A percentile compares a stretch with the other conserved stretches of the same genome.
Conservation (phyloP, 2,888 invertebrate genomes). For the Megamerina dolium region DNA sequence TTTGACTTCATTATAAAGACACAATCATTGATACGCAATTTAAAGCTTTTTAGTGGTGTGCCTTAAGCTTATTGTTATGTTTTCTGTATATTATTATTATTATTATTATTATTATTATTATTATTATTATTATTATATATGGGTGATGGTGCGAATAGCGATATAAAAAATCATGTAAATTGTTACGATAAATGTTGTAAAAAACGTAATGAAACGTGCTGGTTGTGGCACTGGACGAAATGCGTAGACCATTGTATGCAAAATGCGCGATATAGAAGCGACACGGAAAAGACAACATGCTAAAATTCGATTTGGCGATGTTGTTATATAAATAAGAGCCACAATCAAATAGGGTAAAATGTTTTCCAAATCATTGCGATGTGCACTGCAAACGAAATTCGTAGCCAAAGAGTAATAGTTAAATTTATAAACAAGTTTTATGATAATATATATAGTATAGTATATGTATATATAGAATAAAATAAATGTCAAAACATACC, state of each 20-base stretch:
- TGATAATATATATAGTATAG: background rate
- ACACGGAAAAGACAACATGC: constrained; percentile 55
- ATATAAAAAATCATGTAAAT: constrained; percentile 50
- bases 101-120: too few relatives aligned
- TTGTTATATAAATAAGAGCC: constrained; percentile 54
- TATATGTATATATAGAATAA: background rate
- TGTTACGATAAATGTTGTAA: constrained; percentile 48
- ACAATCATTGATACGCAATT: too few relatives aligned
- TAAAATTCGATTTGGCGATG: constrained; percentile 51
- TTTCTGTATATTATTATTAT: too few relatives aligned
- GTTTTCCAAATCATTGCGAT: constrained; percentile 65
- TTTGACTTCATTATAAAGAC: too few relatives aligned
- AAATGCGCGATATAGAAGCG: constrained; percentile 53
- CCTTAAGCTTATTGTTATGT: too few relatives aligned
- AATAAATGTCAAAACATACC: too few relatives aligned
- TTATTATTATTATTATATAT: too few relatives aligned
- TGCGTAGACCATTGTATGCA: constrained; percentile 60
- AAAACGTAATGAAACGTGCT: constrained; percentile 49
- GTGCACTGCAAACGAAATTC: constrained; percentile 52
- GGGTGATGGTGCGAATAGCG: constrained; percentile 32
- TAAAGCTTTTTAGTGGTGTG: too few relatives aligned
- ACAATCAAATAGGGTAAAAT: constrained; percentile 56
- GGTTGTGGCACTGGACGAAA: constrained; percentile 57
- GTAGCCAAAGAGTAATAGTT: constrained; percentile 1
- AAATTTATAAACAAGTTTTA: background rate